These are phyloP conservation scores for Drosophila greeni DNA, from an alignment of 2,888 invertebrate species.

Conservation along the genomic window DNA sequence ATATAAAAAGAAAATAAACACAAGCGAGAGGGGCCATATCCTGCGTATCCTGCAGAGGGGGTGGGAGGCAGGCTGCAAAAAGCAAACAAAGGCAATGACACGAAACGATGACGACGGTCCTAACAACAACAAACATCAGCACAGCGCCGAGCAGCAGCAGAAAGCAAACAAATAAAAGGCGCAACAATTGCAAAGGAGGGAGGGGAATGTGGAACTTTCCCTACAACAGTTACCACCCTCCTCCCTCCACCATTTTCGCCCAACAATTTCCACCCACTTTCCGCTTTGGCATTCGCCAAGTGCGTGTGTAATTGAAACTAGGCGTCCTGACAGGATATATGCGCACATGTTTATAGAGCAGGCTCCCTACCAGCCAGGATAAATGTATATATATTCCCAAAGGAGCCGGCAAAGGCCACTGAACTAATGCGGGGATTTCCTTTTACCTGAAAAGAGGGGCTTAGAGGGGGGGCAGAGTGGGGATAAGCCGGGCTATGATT, in stretches of 20 bases:
- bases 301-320: slow-evolving; percentile 73
- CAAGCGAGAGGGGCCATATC: slow-evolving; percentile 26
- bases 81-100: slow-evolving; percentile 74
- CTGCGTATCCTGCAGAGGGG: slow-evolving; percentile 8
- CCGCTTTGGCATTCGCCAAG: slow-evolving; percentile 53
- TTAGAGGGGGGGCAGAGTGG: background rate
- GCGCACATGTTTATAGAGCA: slow-evolving; percentile 28
- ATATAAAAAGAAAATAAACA: slow-evolving; percentile 69
- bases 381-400: background rate
- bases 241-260: background rate
- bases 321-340: slow-evolving; percentile 39
- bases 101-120: slow-evolving; percentile 61
- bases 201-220: slow-evolving; percentile 30
- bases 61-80: slow-evolving; percentile 45
- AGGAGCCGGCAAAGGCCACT: slow-evolving; percentile 18
- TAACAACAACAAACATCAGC: slow-evolving; percentile 45
- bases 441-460: background rate
- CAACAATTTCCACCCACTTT: slow-evolving; percentile 1
- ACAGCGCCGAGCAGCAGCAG: slow-evolving; percentile 40
- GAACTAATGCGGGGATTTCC: slow-evolving; percentile 36
- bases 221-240: background rate
- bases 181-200: slow-evolving; percentile 62
- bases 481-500: slow-evolving; percentile 11
- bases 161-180: slow-evolving; percentile 73
- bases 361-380: slow-evolving; percentile 16